Base-by-base conservation (phyloP, 2,113 vertebrate species). In the Megaleporinus macrocephalus region DNA sequence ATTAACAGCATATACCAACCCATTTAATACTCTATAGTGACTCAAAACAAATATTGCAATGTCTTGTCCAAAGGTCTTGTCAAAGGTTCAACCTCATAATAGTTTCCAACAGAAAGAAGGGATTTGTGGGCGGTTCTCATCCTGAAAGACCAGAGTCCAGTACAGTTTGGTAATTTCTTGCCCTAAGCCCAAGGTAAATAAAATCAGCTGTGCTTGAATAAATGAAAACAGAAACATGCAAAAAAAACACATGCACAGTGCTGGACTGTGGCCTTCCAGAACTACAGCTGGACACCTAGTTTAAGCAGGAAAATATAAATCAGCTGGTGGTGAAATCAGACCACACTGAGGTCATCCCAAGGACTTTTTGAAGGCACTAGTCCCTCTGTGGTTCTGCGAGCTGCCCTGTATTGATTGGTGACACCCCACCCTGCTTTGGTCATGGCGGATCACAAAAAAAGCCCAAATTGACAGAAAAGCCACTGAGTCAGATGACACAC, bases 401-500 rank as follows among this genome's bases (percentile, higher is more conserved):
- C 53, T 68, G 69, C 76, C 63, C 24, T n/a, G 2, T 80, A 90
- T 91, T 80, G 86, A 92, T 89, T 53, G 15, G 30, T 51, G 73
- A 77, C 70, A 75, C 53, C 78, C 83, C 73, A 57, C 72, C 84
- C 20, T 73, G 36, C 33, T 44, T 78, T 73, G 15, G 68, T 70
- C 81, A 62, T 47, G 20, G 27, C 22, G 55, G 27, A 66, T 76
- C 81, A 74, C 73, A 71, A 79, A 78, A 44, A 94, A 93, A 93
- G 83, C 30, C 84, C 89, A 93, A 90, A 87, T 87, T 92, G 86
- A 90, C 86, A 89, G 70, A 92, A 86, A 90, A 90, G 90, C 91
- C 93, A 94, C 88, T 87, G 91, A 91, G 85, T 92, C 90, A 90
- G 91, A 94, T 92, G 93, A 95, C 89, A 92, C 73, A 30, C 80